These are phyloP conservation scores for Cremastobaeus sp. DNA, from an alignment of 2,888 invertebrate genomes.

Conservation along the genomic window DNA sequence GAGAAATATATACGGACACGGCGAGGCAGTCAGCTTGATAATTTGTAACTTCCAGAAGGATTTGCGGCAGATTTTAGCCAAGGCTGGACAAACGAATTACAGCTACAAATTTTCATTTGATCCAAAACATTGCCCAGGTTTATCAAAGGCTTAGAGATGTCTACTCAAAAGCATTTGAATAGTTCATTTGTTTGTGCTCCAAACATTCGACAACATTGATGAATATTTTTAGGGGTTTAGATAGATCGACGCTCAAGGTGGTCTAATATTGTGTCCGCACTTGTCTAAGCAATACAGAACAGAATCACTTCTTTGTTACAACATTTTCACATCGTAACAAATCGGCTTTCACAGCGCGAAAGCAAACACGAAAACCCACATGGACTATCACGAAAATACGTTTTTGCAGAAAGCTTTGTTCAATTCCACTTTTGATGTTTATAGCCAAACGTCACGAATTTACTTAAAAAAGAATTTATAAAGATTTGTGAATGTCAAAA, in stretches of 20 bases:
- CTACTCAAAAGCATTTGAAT: conserved; percentile 22
- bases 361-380: no score
- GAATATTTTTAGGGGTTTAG: conserved; percentile 25
- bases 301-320: no score
- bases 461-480: no score
- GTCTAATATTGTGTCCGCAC: no score
- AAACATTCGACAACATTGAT: conserved; percentile 23
- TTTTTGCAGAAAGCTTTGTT: no score
- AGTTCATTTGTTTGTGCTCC: conserved; percentile 24
- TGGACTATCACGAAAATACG: no score
- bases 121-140: conserved; percentile 39
- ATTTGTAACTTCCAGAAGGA: conserved; percentile 50
- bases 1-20: conserved; percentile 27
- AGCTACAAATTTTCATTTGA: conserved; percentile 50
- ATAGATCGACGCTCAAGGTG: neutral
- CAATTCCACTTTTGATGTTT: no score
- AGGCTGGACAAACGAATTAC: conserved; percentile 36
- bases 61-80: conserved; percentile 42
- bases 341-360: no score
- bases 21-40: conserved; percentile 19
- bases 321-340: no score
- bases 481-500: no score
- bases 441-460: no score
- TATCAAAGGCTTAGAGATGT: conserved; percentile 30
- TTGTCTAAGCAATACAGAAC: no score